Base-by-base conservation (phyloP, 2,797 vertebrate genomes). In the Myioborus melanocephalus region DNA sequence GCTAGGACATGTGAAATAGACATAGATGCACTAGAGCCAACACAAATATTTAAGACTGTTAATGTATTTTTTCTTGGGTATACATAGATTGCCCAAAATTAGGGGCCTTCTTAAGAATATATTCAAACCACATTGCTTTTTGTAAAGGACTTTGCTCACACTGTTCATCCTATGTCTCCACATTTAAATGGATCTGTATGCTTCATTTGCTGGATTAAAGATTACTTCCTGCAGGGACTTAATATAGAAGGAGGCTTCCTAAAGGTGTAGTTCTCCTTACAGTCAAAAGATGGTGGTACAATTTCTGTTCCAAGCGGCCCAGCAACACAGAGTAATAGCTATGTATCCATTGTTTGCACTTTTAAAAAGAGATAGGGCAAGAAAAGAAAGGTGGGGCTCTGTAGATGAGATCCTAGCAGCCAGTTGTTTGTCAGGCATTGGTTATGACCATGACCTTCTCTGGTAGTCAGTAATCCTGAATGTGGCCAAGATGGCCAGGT, bases 281-380 rank as follows among this genome's bases (percentile, higher is more conserved):
- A 78, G 91, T 94, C 92, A 95, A 95, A 91, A 95, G 95, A 92
- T 96, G 92, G 89, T 93, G 89, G 89, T 75, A 88, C 69, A 86
- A 66, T 95, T 96, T 94, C 91, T 96, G 6, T 88, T 92, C 87
- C 78, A 83, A 50, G n/a, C 0, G 0, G 55, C 32, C 20, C 63
- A 69, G 65, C 84, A 61, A 35, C 23, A 43, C 23, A 63, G 56
- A 68, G 57, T 17, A 43, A 41, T 39, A 83, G 26, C 32, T 75
- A 8, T 44, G 9, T n/a, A 44, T 35, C 27, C 37, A 34, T 76
- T 85, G 35, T 78, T 87, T 87, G 69, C 50, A 10, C 30, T 89
- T 65, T 3, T 2, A 65, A 61, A 34, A 69, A 41, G n/a, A 34
- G 37, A 26, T 69, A 34, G 0, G 2, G 53, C 30, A 81, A 52